phyloP scores from a whole-genome alignment of 2,888 invertebrate genomes.

The Micoletzkya japonica region DNA sequence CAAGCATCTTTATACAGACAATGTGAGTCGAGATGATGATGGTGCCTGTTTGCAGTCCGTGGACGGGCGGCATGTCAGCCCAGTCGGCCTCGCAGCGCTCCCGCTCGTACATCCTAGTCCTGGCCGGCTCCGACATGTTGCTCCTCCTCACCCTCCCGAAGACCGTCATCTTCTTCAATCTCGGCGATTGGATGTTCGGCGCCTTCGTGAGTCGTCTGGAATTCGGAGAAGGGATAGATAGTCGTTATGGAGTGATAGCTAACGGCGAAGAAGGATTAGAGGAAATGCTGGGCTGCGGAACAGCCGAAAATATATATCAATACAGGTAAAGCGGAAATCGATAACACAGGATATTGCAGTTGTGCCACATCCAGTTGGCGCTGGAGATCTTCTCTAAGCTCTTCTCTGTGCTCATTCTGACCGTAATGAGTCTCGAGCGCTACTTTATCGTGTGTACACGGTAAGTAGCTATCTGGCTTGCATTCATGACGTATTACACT shows the following conservation, averaged over 20 bases:
- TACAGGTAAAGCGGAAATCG: background rate
- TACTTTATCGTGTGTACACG: constrained; percentile 56
- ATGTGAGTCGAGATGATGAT: no score
- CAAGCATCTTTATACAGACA: no score
- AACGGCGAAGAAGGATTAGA: no score
- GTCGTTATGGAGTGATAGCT: no score
- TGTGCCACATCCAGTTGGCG: constrained; percentile 47
- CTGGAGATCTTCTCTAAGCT: constrained; percentile 53
- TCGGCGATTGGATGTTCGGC: constrained; percentile 53
- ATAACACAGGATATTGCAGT: constrained; percentile 31
- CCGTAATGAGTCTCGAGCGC: constrained; percentile 54
- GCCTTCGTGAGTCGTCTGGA: constrained; percentile 40
- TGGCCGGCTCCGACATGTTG: constrained; percentile 51
- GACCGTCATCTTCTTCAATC: constrained; percentile 45
- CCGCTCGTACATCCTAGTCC: constrained; percentile 51
- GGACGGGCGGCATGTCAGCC: constrained; percentile 5
- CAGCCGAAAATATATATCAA: background rate
- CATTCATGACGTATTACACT: no score
- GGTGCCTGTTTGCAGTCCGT: no score
- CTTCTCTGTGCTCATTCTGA: constrained; percentile 53
- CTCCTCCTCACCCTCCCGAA: constrained; percentile 54
- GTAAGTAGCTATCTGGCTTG: constrained; percentile 31
- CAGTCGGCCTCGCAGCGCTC: constrained; percentile 43
- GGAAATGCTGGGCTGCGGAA: background rate
- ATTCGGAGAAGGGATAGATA: no score